Evolutionary conservation across 30 jellyfish, hydroid and myxozoan genomes (phyloP).

Genomic region (Hydractinia echinata): DNA sequence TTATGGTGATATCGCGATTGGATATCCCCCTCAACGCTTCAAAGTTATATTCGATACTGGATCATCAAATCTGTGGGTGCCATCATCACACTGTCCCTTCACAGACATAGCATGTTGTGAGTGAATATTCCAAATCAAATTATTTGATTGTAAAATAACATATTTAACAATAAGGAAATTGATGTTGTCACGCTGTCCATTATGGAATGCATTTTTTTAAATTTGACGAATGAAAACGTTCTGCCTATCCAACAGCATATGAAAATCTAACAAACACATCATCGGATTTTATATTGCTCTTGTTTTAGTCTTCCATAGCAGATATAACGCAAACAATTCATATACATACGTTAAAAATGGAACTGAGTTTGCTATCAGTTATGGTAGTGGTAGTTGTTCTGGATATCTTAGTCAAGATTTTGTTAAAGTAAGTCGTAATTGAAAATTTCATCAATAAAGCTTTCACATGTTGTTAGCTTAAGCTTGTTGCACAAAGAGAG

Average conservation of each 20-base stretch:
- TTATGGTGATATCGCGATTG: slow-evolving; percentile 90
- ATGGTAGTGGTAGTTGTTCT: slow-evolving; percentile 95
- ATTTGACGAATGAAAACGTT: too few relatives aligned
- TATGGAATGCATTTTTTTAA: too few relatives aligned
- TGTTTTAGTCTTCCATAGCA: slow-evolving; percentile 58
- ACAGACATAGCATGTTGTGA: slow-evolving; percentile 84
- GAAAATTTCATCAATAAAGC: too few relatives aligned
- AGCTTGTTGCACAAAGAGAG: too few relatives aligned
- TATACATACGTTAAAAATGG: slow-evolving; percentile 76
- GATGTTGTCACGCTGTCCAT: too few relatives aligned
- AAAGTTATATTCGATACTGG: slow-evolving; percentile 97
- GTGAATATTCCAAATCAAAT: background rate
- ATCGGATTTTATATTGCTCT: background rate
- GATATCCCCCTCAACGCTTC: slow-evolving; percentile 89
- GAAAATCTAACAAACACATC: too few relatives aligned
- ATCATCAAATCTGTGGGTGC: slow-evolving; percentile 97
- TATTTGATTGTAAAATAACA: too few relatives aligned
- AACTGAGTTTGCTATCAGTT: slow-evolving; percentile 83
- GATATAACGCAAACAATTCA: slow-evolving; percentile 73
- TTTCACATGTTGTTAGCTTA: too few relatives aligned
- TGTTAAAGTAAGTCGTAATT: slow-evolving; percentile 54
- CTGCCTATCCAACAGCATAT: too few relatives aligned
- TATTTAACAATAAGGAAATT: too few relatives aligned
- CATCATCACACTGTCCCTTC: slow-evolving; percentile 75
- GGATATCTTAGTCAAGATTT: slow-evolving; percentile 85